Conservation (phyloP, 2,888 invertebrate genomes). For the Strigamia transsilvanica region DNA sequence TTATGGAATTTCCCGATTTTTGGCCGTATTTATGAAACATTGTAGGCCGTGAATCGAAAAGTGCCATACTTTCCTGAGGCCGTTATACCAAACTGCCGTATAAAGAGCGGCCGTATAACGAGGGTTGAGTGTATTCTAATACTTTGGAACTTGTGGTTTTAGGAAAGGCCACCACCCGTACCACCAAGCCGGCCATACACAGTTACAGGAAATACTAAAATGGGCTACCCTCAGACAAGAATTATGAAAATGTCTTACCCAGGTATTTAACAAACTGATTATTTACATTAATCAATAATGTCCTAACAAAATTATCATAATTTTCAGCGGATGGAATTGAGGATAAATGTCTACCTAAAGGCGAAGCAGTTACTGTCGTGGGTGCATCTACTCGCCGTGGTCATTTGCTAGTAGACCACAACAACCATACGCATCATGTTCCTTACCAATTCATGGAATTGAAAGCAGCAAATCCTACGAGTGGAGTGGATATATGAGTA, state of each 20-base stretch:
- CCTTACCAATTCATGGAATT: conserved; percentile 85
- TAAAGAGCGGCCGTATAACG: no score
- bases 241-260: conserved; percentile 89
- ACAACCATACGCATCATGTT: conserved; percentile 76
- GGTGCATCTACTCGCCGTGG: conserved; percentile 87
- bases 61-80: no score
- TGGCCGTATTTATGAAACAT: no score
- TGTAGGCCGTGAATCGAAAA: no score
- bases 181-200: conserved; percentile 91
- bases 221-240: conserved; percentile 91
- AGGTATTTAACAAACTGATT: conserved; percentile 64
- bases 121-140: no score
- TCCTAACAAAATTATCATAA: neutral
- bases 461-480: conserved; percentile 55
- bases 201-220: conserved; percentile 86
- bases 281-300: neutral
- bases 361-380: conserved; percentile 80
- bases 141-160: conserved; percentile 53
- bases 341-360: conserved; percentile 61
- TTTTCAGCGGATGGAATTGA: conserved; percentile 66
- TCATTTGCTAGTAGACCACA: conserved; percentile 85
- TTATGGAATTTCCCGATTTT: no score
- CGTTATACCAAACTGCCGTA: no score
- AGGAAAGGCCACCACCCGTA: conserved; percentile 91
- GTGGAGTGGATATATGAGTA: conserved; percentile 52